Base-by-base conservation (phyloP, 2,113 vertebrate species). In the Oophaga pumilio region DNA sequence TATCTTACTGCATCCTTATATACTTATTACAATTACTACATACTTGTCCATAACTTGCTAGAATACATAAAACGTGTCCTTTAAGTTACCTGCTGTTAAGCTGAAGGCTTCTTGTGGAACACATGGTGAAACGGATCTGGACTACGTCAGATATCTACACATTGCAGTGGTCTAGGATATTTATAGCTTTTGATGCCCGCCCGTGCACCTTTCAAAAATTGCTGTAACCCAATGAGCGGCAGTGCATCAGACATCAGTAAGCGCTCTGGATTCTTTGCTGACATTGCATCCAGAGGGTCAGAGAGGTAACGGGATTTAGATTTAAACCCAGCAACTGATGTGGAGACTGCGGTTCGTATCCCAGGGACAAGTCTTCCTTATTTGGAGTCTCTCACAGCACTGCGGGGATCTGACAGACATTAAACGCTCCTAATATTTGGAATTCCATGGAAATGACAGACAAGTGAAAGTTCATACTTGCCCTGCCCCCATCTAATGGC, bases 391-490 rank as follows among this genome's bases (percentile, higher is more conserved):
- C 24, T 17, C 60, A 28, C 22, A 49, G 57, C 80, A 62, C 81
- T 24, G 68, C 87, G 49, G 59, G 81, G 68, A 76, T 84, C 80
- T 66, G 71, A 83, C 80, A 84, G 87, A 83, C 81, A 53, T 49
- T 76, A 88, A 88, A 88, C 87, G 80, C 17, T 84, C 73, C 81
- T 84, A 88, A 88, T 88, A 76, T 62, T 84, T 88, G 59, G 81
- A 74, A 88, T 88, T 88, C 87, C 71, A 68, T 88, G 71, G 71
- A 88, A 76, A 76, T 60, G 69, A 82, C 87, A 88, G 80, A 76
- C 71, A 77, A 50, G 56, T 60, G 66, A 76, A 50, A 43, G 53
- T 17, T 82, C 33, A 2, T 76, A n/a, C 6, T 59, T 18, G 28
- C 33, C 79, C 68, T 56, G 12, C 69, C 85, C 85, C 85, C 66